Conservation (phyloP, 1,140 invertebrate genomes). For the Physella acuta region DNA sequence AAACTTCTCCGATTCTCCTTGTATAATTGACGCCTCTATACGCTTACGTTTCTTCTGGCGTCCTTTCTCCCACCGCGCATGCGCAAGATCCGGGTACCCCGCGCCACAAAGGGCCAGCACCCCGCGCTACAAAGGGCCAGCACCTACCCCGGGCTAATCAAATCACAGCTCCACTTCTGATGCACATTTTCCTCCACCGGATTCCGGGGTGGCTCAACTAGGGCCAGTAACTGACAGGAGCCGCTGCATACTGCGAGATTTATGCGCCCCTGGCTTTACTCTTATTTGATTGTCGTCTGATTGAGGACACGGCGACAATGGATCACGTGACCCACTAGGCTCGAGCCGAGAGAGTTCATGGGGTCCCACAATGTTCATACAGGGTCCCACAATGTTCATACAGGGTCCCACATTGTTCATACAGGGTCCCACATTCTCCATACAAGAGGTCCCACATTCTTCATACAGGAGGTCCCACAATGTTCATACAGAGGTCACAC, state of each 20-base stretch:
- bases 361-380: too few relatives aligned
- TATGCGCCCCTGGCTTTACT: conserved; percentile 3
- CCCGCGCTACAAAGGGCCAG: too few relatives aligned
- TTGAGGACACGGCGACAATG: neutral
- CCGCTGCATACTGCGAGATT: neutral
- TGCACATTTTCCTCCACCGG: neutral
- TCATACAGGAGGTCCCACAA: too few relatives aligned
- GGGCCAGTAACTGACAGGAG: conserved; percentile 1
- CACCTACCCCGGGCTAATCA: neutral
- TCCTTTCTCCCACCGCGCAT: neutral
- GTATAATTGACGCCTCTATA: too few relatives aligned
- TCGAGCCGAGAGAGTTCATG: too few relatives aligned
- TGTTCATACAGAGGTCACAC: too few relatives aligned
- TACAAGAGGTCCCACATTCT: too few relatives aligned
- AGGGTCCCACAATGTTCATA: too few relatives aligned
- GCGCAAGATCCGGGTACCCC: neutral
- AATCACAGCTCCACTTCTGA: neutral
- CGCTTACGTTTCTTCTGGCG: neutral
- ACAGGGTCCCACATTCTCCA: too few relatives aligned
- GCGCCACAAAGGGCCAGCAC: neutral
- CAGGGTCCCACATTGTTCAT: too few relatives aligned
- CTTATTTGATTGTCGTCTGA: conserved; percentile 14
- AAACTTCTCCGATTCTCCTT: too few relatives aligned
- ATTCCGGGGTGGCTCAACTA: neutral
- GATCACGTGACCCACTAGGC: too few relatives aligned